Percentiles rank a stretch among this genome's conserved stretches.
These are phyloP conservation scores for Listronotus oregonensis DNA, from an alignment of 1,140 invertebrate species.

Conservation along the genomic window DNA sequence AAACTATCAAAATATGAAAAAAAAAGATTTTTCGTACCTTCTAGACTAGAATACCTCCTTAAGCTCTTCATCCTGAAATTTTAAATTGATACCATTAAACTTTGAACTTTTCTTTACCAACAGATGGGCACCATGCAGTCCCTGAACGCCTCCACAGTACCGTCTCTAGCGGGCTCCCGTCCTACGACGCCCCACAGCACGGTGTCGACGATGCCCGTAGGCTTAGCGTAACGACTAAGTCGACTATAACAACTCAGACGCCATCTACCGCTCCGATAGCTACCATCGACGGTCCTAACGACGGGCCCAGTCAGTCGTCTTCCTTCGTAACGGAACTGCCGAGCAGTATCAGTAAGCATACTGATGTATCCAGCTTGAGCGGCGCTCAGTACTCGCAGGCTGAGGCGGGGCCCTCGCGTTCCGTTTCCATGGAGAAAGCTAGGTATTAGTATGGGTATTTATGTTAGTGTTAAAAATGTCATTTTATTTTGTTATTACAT, in stretches of 20 bases:
- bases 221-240: slow-evolving; percentile 14
- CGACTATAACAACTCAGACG: neutral
- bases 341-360: slow-evolving; percentile 30
- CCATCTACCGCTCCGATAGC: slow-evolving; percentile 8
- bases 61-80: too few species aligned
- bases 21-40: too few species aligned
- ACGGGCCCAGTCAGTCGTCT: slow-evolving; percentile 39
- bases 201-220: slow-evolving; percentile 77
- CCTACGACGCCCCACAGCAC: slow-evolving; percentile 88
- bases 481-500: too few species aligned
- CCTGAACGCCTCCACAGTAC: slow-evolving; percentile 78
- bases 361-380: slow-evolving; percentile 22
- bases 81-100: too few species aligned
- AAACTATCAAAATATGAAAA: too few species aligned
- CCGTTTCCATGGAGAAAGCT: neutral
- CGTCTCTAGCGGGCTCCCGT: slow-evolving; percentile 81
- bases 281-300: slow-evolving; percentile 19
- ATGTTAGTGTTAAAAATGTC: too few species aligned
- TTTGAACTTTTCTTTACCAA: neutral
- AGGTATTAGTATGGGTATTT: neutral
- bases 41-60: too few species aligned
- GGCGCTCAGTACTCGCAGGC: slow-evolving; percentile 13
- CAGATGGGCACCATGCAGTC: slow-evolving; percentile 89
- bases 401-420: slow-evolving; percentile 15
- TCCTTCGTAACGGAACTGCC: slow-evolving; percentile 45